Conservation (phyloP, 1,140 invertebrate species). For the Neodiprion virginianus region DNA sequence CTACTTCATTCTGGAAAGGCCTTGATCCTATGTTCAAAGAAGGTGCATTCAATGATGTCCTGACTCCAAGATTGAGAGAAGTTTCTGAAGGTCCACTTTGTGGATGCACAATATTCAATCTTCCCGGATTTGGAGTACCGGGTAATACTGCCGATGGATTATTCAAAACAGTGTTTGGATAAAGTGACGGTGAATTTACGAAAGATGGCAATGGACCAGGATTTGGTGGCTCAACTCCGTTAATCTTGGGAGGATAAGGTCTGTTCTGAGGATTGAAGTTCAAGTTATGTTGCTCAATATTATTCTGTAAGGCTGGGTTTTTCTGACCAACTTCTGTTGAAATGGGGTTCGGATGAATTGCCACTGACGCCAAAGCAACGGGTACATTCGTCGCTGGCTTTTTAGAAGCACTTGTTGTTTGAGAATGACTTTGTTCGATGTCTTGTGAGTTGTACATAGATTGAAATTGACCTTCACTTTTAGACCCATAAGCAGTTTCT, state of each 20-base stretch:
- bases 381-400: neutral
- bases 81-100: conserved; percentile 2
- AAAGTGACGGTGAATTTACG: neutral
- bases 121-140: neutral
- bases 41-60: neutral
- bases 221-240: conserved; percentile 6
- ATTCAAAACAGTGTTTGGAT: neutral
- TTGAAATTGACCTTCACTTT: conserved; percentile 44
- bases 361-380: conserved; percentile 20
- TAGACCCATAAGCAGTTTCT: conserved; percentile 56
- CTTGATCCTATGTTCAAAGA: neutral
- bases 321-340: neutral
- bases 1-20: neutral
- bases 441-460: conserved; percentile 35
- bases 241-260: conserved; percentile 2
- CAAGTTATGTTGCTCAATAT: neutral
- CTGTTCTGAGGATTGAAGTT: neutral
- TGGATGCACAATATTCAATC: neutral
- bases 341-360: conserved; percentile 10
- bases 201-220: neutral
- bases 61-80: neutral
- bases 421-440: neutral
- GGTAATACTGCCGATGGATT: neutral
- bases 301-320: neutral
- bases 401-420: neutral